Base-by-base conservation (phyloP, 2,888 invertebrate genomes). In the Amphipoea lucens region DNA sequence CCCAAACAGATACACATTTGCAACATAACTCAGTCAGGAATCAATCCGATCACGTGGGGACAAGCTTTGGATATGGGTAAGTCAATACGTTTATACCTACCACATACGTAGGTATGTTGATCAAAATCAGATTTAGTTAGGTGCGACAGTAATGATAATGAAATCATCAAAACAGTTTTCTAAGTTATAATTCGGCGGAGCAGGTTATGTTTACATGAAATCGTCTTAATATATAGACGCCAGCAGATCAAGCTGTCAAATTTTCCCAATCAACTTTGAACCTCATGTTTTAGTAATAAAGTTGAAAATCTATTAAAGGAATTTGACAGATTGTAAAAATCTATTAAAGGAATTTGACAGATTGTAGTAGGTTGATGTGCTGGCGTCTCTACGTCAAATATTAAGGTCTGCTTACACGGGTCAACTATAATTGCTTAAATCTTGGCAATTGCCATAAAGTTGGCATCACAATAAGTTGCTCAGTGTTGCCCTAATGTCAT, bases 31-130 rank as follows among this genome's bases (percentile, higher is more conserved):
- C 97, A 98, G 40, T 98, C 98, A 0, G 97, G 97, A 12, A 97
- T 98, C 67, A 98, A 99, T 88, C 98, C 98, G 0, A 94, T 99
- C 68, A 98, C 98, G 0, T 99, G 99, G 99, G 98, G 98, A 1
- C 97, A 98, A 78, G 98, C 98, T 66, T 96, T 99, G 82, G 97
- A 98, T 78, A 97, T 97, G 79, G 98, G 98, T 91, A 97, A 96
- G 94, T 83, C 4, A 11, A 65, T 23, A 29, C 60, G 12, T 20
- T 45, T 45, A 17, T n/a, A 45, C 23, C 29, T 36, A 29, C 17
- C 62, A 29, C 2, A 12, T 23, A 57, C 3, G 54, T 57, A 23
- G 54, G 23, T 9, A 23, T 57, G 23, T 57, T 9, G 12, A 60
- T n/a, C n/a, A 60, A 23, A 11, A n/a, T n/a, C 2, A 29, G 0